Base-by-base conservation (phyloP, 2,797 vertebrate species). In the Orientallactaga sibirica region DNA sequence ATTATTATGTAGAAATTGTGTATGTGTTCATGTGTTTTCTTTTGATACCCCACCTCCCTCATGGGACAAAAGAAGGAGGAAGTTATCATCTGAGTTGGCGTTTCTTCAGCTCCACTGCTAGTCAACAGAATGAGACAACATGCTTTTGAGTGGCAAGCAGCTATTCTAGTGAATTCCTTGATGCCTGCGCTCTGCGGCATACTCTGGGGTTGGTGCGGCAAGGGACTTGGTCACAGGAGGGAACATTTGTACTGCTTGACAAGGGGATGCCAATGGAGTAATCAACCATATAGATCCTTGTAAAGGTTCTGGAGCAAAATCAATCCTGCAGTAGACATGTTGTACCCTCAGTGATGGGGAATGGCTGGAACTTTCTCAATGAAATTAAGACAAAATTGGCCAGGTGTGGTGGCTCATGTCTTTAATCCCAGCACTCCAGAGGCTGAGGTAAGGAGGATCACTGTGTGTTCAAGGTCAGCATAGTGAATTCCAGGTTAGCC, bases 221-320 rank as follows among this genome's bases (percentile, higher is more conserved):
- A 58, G 43, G 71, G 0, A 55, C 37, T 41, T 12, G 11, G 10
- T 19, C 29, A 33, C 12, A 20, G 16, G 3, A 7, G 20, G 0
- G 29, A n/a, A 66, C 6, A 3, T 14, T 5, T 5, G 0, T 7
- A 29, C 15, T 15, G 20, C 29, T 12, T 0, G 0, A 78, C 19
- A 37, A 68, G 52, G 58, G 52, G 7, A 18, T 7, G 19, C 27
- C 61, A 33, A 8, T 1, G 0, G 5, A 70, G 74, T 58, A 86
- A 20, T 58, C 88, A 24, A 16, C 33, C 10, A 0, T 0, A 33
- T 24, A 67, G 73, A 55, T 71, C 83, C 77, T 74, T 73, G 48
- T 10, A 2, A 22, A n/a, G 33, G 18, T 43, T 55, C 75, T 18
- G 33, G 55, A 61, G 55, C 10, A 76, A 90, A 95, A 90, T 27